Base-by-base conservation (phyloP, 2,797 vertebrate species). In the Typhlichthys eigenmanni region DNA sequence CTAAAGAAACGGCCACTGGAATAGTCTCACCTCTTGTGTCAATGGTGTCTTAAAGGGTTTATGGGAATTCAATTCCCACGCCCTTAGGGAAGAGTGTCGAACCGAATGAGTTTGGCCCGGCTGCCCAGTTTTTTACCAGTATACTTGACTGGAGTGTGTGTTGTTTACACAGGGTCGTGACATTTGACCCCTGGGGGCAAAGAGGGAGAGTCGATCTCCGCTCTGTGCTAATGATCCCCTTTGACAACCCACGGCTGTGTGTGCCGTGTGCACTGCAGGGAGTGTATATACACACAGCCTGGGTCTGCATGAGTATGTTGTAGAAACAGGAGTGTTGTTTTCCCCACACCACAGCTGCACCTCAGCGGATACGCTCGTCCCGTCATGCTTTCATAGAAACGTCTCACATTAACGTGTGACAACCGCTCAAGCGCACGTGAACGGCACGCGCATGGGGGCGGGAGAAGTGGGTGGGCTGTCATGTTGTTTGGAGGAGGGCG, bases 161-260 rank as follows among this genome's bases (percentile, higher is more conserved):
- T 91, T 93, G 93, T 95, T 96, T 94, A 91, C 93, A 94, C 90
- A 90, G 87, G 89, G 71, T 90, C 68, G 80, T 87, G 84, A 92
- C 88, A 91, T 92, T 90, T 92, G 85, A 86, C 92, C 93, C 88
- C 90, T 80, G 88, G 4, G 90, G 82, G 86, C 85, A 34, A 68
- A 76, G 72, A 80, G 84, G 84, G 82, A 5, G 59, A 84, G 83
- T 75, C 72, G 88, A 85, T 90, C 88, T 85, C 89, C 86, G 90
- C 91, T 89, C 88, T 75, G 92, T 89, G 94, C 93, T 94, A 96
- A 96, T 95, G 94, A 95, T 89, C 91, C 92, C 68, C 95, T 29
- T 96, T 95, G 95, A 95, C 93, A 88, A 29, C 88, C 91, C 84
- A 83, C 74, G 10, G 75, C 73, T 55, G 70, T 72, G 78, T 81